Percentiles rank a stretch among this genome's conserved stretches.
Evolutionary conservation across 2,888 invertebrate species (phyloP).

Genomic region (Ichneumoninae sp.): DNA sequence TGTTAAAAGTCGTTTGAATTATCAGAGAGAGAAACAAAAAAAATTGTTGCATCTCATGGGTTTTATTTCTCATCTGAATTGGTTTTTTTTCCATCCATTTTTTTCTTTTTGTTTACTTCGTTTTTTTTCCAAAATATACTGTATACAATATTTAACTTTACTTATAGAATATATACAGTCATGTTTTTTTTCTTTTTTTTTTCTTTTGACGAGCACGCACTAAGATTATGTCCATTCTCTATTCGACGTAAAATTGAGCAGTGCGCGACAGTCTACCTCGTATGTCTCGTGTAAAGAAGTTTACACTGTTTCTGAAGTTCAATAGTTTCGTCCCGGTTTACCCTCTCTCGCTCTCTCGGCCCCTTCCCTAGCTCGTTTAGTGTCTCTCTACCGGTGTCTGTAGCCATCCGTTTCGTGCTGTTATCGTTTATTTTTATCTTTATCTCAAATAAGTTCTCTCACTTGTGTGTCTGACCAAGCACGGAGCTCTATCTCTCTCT

Average conservation of each 20-base stretch:
- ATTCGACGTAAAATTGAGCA: constrained; percentile 81
- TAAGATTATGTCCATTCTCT: constrained; percentile 74
- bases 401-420: constrained; percentile 28
- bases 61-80: constrained; percentile 81
- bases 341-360: neutral
- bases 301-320: constrained; percentile 69
- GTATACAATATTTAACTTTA: constrained; percentile 84
- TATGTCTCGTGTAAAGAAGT: constrained; percentile 74
- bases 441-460: constrained; percentile 16
- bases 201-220: constrained; percentile 76
- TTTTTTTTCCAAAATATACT: constrained; percentile 83
- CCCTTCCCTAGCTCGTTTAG: constrained; percentile 65
- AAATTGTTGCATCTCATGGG: constrained; percentile 70
- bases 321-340: constrained; percentile 62
- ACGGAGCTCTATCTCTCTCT: constrained; percentile 71
- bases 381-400: constrained; percentile 66
- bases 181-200: constrained; percentile 70
- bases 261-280: constrained; percentile 80
- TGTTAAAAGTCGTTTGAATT: constrained; percentile 51
- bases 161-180: constrained; percentile 83
- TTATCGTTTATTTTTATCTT: constrained; percentile 60
- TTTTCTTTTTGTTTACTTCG: constrained; percentile 27
- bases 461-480: constrained; percentile 73
- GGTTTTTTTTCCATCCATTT: constrained; percentile 44
- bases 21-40: constrained; percentile 31